Base-by-base conservation (phyloP, 1,140 invertebrate genomes). In the Bombus turneri region DNA sequence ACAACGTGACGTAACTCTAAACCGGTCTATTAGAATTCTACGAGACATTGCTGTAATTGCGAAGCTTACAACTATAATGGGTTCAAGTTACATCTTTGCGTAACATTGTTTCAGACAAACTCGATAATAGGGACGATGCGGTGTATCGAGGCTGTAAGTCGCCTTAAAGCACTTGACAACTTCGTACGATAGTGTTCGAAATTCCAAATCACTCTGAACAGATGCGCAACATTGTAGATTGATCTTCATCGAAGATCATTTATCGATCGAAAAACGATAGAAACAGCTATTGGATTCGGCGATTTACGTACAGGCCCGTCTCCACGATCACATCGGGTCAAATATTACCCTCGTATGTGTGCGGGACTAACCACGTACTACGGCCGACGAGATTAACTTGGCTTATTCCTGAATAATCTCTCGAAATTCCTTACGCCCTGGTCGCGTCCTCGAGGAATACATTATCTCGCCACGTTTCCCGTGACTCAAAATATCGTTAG, bases 401-500 rank as follows among this genome's bases (percentile, higher is more conserved):
- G 64, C n/a, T 81, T 53, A 47, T 77, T 53, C 73, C 25, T 12
- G 73, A 59, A 71, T 83, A 77, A 83, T 83, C 43, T 59, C 31
- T 41, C 12, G 53, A 77, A 83, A 86, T 76, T 69, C 68, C 68
- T 69, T 59, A 28, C 68, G 57, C 13, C 31, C 22, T 41, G 62
- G 18, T 5, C 62, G 37, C 59, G 31, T 62, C 53, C 64, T 83
- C 15, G 34, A 78, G 59, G 59, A 82, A 57, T 25, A 39, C 85
- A 47, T 75, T 86, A 77, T 43, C 66, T 43, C 43, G 10, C 43
- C 22, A 1, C 22, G 71, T 22, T 41, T 18, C 12, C n/a, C 72
- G 80, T 57, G 39, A 73, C 76, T 84, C 74, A 18, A 85, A 79
- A 86, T 69, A 69, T 71, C 72, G 66, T 83, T 86, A 82, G 66